Percentiles rank a stretch among this genome's conserved stretches.
Conservation (phyloP, 1,140 invertebrate species). For the Lepidotrigona ventralis region DNA sequence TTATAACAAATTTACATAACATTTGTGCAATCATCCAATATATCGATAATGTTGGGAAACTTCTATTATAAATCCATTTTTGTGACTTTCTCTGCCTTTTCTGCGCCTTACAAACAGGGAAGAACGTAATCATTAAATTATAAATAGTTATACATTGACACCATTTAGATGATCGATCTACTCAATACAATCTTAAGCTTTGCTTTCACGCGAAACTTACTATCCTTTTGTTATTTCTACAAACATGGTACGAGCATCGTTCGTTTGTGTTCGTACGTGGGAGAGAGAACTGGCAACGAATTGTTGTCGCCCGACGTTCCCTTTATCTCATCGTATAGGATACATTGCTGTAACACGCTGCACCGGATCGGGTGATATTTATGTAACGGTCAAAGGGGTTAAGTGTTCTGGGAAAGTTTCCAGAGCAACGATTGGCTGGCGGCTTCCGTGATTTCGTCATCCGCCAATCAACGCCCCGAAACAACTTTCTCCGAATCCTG, state of each 20-base stretch:
- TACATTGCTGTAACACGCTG: slow-evolving; percentile 44
- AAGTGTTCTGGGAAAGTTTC: slow-evolving; percentile 70
- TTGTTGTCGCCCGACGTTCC: slow-evolving; percentile 32
- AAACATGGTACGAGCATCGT: background rate
- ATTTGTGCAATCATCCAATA: background rate
- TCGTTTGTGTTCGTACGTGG: slow-evolving; percentile 7
- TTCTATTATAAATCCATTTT: background rate
- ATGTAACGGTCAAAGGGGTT: slow-evolving; percentile 71
- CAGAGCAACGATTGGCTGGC: slow-evolving; percentile 66
- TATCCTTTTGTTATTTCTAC: background rate
- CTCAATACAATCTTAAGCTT: too few species aligned
- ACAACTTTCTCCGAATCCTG: slow-evolving; percentile 73
- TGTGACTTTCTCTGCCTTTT: background rate
- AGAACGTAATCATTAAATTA: background rate
- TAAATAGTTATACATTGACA: background rate
- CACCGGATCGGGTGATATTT: slow-evolving; percentile 62
- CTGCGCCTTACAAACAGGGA: background rate
- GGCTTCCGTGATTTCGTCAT: slow-evolving; percentile 72
- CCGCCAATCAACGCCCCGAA: slow-evolving; percentile 69
- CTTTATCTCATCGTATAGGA: slow-evolving; percentile 56
- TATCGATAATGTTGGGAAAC: background rate
- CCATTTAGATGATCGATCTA: background rate
- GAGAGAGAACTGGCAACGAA: slow-evolving; percentile 45
- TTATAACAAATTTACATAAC: background rate
- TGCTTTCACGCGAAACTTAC: background rate